Evolutionary conservation across 2,888 invertebrate species (phyloP), one percentile per base, ranked within the genome.

Genomic region (Erynnis tages): DNA sequence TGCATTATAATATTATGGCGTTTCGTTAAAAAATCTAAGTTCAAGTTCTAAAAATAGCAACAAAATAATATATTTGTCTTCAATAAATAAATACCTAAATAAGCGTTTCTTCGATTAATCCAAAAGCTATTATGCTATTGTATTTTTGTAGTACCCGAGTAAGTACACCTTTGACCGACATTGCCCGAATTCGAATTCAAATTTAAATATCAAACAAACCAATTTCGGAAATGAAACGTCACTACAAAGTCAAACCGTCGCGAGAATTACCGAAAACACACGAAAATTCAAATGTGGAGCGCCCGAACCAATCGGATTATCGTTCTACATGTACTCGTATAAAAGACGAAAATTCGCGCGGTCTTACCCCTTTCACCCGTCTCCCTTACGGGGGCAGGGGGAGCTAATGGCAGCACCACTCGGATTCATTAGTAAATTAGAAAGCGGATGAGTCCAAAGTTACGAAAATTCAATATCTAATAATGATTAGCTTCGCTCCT

Each of bases 391-490:
- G 62, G 56, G 60, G 55, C 54, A 49, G 64, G 69, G 71, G 72
- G 67, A 71, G 76, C 78, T 85, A 85, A 87, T 87, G 84, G 87
- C 82, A 80, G 76, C 80, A 82, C 79, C 83, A 86, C 87, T 84
- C 86, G 85, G 90, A 86, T 90, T 90, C 90, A 90, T 90, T 90
- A 90, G 90, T 85, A 90, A 90, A 90, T 90, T 90, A 90, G 88
- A 89, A 85, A 84, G 81, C 83, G 87, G 89, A 90, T 87, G 90
- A 90, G 88, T 86, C 86, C 87, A 86, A 89, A 90, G 88, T 90
- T 90, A 80, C 75, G 88, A 89, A 89, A 90, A 89, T 89, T 88
- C 89, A 86, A 90, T 89, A 90, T 89, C 86, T 88, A 88, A 88
- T 89, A 90, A 90, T 89, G 88, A 90, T 90, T 86, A 79, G 78